Conservation (phyloP, 2,113 vertebrate genomes). For the Tympanuchus pallidicinctus region DNA sequence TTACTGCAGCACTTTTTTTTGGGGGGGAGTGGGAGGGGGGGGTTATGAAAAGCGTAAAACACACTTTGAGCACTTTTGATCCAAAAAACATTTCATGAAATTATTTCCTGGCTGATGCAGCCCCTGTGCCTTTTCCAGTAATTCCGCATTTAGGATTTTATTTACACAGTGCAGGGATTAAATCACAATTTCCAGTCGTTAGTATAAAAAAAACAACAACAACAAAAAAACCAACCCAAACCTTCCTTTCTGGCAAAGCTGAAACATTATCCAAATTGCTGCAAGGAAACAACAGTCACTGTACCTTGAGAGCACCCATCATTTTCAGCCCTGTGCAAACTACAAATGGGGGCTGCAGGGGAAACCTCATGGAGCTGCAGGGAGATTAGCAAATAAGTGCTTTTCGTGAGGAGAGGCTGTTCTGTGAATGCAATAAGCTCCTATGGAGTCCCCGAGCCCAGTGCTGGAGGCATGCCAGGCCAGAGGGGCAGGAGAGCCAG, state of each 20-base stretch:
- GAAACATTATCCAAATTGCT: not conserved
- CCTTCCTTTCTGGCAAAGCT: not conserved
- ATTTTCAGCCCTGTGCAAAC: not conserved
- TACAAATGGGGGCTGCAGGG: not conserved
- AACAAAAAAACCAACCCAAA: not conserved
- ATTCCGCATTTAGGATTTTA: conserved; percentile 47
- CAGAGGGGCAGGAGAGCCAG: not conserved
- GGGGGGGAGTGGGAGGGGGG: not conserved
- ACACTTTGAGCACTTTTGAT: not conserved
- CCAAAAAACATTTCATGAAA: not conserved
- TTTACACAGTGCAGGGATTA: conserved; percentile 41
- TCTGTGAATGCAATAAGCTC: not conserved
- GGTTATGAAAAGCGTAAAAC: not conserved
- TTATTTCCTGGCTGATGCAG: conserved; percentile 20
- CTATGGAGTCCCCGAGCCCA: not conserved
- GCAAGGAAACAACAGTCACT: not conserved
- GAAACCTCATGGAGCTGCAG: not conserved
- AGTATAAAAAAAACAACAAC: not conserved
- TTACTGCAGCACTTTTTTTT: not conserved
- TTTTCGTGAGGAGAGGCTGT: not conserved
- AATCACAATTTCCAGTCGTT: conserved; percentile 49
- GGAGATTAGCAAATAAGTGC: not conserved
- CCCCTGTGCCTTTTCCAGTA: conserved; percentile 22
- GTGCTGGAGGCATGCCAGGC: not conserved
- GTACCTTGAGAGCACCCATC: not conserved